Evolutionary conservation across 1,140 invertebrate genomes (phyloP), one percentile per base, ranked within the genome.

Genomic region (Tetraneura akinire): DNA sequence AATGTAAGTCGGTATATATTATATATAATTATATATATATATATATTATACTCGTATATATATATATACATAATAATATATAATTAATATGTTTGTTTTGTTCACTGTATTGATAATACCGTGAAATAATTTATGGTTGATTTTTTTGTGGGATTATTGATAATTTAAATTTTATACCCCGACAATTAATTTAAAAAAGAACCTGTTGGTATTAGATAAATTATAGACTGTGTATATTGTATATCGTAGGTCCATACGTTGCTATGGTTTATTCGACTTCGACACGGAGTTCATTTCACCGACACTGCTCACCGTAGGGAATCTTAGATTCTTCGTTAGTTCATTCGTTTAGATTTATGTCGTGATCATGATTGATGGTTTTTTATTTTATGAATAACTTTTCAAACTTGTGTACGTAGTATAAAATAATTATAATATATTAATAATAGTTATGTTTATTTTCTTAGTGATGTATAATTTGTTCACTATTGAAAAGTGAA

Each of bases 371-470:
- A 78, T 78, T 78, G 55, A 78, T 78, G 37, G 73, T 76, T 78
- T 57, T 76, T 45, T 42, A 45, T 57, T 62, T 78, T 18, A 23
- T 11, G 18, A 76, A 78, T 78, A 60, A 78, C 55, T 29, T 6
- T 60, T 26, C 42, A 26, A 26, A 45, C 32, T 42, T 53, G 45
- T 51, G 71, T 74, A 78, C 32, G 32, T 4, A 3, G 29, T n/a
- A 29, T 9, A 32, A 9, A 73, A 10, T 13, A 10, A 76, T 60
- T 37, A 76, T 57, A 51, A 11, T 47, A 68, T 76, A 74, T 74
- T 55, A 60, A 78, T 78, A 78, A 78, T 78, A 11, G 74, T 78
- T 78, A 23, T 60, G 37, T 78, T 78, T 78, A 37, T 78, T 78
- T 78, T 78, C 37, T 14, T n/a, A 26, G 21, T 26, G 55, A 78